Conservation (phyloP, 2,797 vertebrate genomes). For the Galaxias olidus region DNA sequence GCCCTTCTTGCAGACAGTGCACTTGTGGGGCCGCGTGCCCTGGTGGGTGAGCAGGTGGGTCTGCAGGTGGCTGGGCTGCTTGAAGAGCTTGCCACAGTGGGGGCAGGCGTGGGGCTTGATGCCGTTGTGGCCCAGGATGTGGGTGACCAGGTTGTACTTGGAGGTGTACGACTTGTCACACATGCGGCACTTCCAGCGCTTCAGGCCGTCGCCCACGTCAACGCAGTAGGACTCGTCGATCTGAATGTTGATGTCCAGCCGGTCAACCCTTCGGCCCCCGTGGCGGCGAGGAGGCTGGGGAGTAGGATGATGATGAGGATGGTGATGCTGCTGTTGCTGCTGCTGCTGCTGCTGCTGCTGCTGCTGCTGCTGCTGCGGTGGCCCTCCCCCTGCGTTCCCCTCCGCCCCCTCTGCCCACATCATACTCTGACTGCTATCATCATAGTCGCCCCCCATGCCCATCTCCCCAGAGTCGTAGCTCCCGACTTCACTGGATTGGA, state of each 20-base stretch:
- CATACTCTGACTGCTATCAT: slow-evolving; percentile 72
- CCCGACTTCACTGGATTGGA: slow-evolving; percentile 76
- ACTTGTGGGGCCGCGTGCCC: slow-evolving; percentile 95
- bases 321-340: background rate
- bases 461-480: slow-evolving; percentile 77
- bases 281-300: slow-evolving; percentile 70
- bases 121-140: slow-evolving; percentile 96
- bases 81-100: slow-evolving; percentile 95
- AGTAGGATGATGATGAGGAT: slow-evolving; percentile 54
- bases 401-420: slow-evolving; percentile 75
- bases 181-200: slow-evolving; percentile 97
- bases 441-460: slow-evolving; percentile 79
- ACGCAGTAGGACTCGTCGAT: slow-evolving; percentile 97
- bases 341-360: slow-evolving; percentile 16
- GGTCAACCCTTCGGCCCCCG: slow-evolving; percentile 88
- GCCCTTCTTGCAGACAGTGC: slow-evolving; percentile 93
- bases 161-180: slow-evolving; percentile 98
- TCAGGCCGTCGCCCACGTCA: slow-evolving; percentile 90
- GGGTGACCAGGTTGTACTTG: slow-evolving; percentile 97
- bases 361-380: slow-evolving; percentile 7
- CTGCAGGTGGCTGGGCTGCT: slow-evolving; percentile 97
- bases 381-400: slow-evolving; percentile 63
- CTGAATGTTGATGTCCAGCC: slow-evolving; percentile 97
- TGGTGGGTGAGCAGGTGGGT: slow-evolving; percentile 97
- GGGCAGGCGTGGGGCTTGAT: slow-evolving; percentile 96